These are phyloP conservation scores for Deilephila porcellus DNA, from an alignment of 2,888 invertebrate genomes.

Conservation along the genomic window DNA sequence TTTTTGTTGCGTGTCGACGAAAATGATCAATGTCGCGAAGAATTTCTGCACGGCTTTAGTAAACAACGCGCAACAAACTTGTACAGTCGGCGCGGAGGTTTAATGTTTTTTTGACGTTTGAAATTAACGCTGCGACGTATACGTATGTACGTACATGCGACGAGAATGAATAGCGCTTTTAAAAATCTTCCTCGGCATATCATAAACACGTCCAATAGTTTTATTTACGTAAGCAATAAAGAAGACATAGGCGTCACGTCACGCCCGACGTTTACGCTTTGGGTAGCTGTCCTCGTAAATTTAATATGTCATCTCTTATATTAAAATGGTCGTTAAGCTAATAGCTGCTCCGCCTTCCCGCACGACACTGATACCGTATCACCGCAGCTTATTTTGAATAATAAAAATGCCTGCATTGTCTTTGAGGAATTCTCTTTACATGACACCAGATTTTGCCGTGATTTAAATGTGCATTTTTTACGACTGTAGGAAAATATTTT, in stretches of 20 bases:
- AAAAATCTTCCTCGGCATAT: conserved; percentile 71
- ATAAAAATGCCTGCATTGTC: conserved; percentile 29
- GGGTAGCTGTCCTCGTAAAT: conserved; percentile 80
- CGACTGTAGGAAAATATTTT: too few species aligned
- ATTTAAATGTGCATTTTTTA: too few species aligned
- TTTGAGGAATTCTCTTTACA: conserved; percentile 8
- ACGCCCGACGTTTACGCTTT: conserved; percentile 69
- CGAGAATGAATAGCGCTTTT: conserved; percentile 64
- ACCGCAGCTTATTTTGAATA: conserved; percentile 57
- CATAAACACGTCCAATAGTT: conserved; percentile 77
- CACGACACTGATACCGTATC: conserved; percentile 71
- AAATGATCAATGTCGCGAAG: conserved; percentile 66
- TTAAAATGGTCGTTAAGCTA: conserved; percentile 84
- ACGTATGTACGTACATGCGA: conserved; percentile 52
- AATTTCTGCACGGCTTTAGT: conserved; percentile 56
- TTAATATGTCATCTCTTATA: conserved; percentile 84
- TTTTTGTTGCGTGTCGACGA: conserved; percentile 67
- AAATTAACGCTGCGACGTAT: conserved; percentile 48
- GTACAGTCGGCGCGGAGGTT: conserved; percentile 48
- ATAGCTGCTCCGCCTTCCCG: conserved; percentile 76
- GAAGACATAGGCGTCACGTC: conserved; percentile 77
- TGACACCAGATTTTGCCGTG: neutral
- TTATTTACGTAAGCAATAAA: conserved; percentile 79
- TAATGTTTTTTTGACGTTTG: conserved; percentile 44
- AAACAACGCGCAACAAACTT: conserved; percentile 56